Evolutionary conservation across 1,140 invertebrate species (phyloP), one percentile per base, ranked within the genome.

Genomic region (Zaprionus vittiger): DNA sequence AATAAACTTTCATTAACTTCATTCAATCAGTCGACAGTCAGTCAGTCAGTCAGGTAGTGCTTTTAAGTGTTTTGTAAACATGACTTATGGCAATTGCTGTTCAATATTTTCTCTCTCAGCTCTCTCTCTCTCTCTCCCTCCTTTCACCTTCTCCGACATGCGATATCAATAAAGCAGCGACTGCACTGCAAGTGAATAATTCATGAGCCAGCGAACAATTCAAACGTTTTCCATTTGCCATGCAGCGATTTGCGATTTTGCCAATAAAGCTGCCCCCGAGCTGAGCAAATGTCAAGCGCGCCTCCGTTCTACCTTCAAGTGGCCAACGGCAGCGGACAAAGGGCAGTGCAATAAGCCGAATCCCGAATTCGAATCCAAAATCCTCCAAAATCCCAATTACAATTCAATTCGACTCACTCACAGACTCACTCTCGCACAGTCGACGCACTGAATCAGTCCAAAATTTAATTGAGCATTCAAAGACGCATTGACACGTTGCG

Each of bases 391-490:
- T 68, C 70, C 7, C 75, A 69, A 78, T 78, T 78, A 74, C 64
- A 78, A 78, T 74, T 74, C 59, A 74, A 74, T 78, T 78, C 31
- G 31, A 34, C 31, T 34, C 31, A 34, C 31, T 11, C 31, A 34
- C 31, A 34, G 31, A 34, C 31, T 31, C 31, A 31, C 31, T 34
- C 31, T 9, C 31, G 9, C 31, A 34, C 2, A 11, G 9, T 49
- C 26, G 63, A 57, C 64, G 64, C 64, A 66, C 24, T 34, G 66
- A 78, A 79, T 75, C 70, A 67, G 72, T 70, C 73, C 56, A 66
- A 89, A 89, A 85, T 90, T 90, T 90, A 90, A 90, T 90, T 90
- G 85, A 90, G 86, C 85, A 90, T 90, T 90, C 81, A 90, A 82
- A 82, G 77, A 81, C 76, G 81, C 85, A 90, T 71, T 80, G 85